A percentile compares a stretch with the other conserved stretches of the same genome.
Evolutionary conservation across 2,113 vertebrate species (phyloP).

Genomic region (Crotophaga sulcirostris): DNA sequence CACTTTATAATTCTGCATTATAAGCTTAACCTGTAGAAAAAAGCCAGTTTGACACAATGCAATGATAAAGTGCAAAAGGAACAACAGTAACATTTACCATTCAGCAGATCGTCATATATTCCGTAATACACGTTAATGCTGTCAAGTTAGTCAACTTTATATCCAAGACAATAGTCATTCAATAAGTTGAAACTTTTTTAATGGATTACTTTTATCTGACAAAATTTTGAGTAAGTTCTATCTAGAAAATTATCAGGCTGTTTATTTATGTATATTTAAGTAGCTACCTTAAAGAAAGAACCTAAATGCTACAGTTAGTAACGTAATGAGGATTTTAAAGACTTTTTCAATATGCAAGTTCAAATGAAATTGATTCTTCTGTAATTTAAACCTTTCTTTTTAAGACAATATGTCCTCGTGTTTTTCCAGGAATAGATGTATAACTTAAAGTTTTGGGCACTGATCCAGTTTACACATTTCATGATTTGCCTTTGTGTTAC

Average conservation of each 20-base stretch:
- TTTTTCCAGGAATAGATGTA: slow-evolving; percentile 31
- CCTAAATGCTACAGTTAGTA: not conserved
- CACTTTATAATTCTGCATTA: not conserved
- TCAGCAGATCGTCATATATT: not conserved
- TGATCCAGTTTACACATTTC: slow-evolving; percentile 52
- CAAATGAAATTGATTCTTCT: not conserved
- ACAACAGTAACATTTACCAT: not conserved
- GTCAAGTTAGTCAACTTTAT: not conserved
- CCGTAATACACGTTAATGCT: not conserved
- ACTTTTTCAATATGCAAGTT: not conserved
- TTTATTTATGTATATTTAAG: not conserved
- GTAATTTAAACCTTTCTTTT: slow-evolving; percentile 39
- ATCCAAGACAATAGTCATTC: not conserved
- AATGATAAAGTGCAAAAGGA: not conserved
- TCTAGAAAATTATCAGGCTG: not conserved
- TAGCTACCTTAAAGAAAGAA: not conserved
- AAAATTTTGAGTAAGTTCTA: not conserved
- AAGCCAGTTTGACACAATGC: not conserved
- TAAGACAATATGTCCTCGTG: not conserved
- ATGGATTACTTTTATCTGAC: not conserved
- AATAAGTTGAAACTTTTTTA: not conserved
- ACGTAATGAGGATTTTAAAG: not conserved
- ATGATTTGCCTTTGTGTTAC: slow-evolving; percentile 27
- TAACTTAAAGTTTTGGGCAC: slow-evolving; percentile 52
- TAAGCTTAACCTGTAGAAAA: not conserved